Evolutionary conservation across 1,140 invertebrate genomes (phyloP).

Genomic region (Prorops nasuta): DNA sequence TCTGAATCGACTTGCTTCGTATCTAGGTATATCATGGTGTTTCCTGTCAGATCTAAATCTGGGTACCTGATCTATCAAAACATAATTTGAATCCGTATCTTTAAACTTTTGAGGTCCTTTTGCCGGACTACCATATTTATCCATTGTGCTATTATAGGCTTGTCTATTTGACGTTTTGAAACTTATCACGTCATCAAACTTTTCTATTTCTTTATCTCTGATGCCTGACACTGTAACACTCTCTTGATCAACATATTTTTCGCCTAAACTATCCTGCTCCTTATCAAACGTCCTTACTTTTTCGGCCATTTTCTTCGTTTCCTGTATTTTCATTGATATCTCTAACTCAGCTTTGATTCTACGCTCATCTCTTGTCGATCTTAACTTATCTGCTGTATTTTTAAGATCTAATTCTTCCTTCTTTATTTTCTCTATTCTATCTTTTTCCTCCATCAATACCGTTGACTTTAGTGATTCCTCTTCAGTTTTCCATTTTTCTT

Average conservation of each 20-base stretch:
- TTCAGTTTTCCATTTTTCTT: constrained; percentile 10
- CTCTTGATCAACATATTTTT: not conserved
- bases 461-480: constrained; percentile 1
- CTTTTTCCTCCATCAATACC: constrained; percentile 13
- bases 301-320: constrained; percentile 4
- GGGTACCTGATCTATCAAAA: too few species aligned
- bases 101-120: too few species aligned
- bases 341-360: not conserved
- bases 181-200: too few species aligned
- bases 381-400: constrained; percentile 14
- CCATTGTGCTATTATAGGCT: too few species aligned
- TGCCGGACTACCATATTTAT: too few species aligned
- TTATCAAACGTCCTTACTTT: constrained; percentile 2
- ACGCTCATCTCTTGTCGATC: constrained; percentile 2
- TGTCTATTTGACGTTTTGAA: too few species aligned
- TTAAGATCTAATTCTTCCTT: constrained; percentile 12
- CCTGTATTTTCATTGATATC: not conserved
- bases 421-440: constrained; percentile 16
- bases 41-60: too few species aligned
- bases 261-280: not conserved
- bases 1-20: too few species aligned
- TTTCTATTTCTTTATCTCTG: too few species aligned
- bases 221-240: not conserved
- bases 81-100: too few species aligned
- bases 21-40: too few species aligned